Base-by-base conservation (phyloP, 2,113 vertebrate species). In the Pongo abelii region DNA sequence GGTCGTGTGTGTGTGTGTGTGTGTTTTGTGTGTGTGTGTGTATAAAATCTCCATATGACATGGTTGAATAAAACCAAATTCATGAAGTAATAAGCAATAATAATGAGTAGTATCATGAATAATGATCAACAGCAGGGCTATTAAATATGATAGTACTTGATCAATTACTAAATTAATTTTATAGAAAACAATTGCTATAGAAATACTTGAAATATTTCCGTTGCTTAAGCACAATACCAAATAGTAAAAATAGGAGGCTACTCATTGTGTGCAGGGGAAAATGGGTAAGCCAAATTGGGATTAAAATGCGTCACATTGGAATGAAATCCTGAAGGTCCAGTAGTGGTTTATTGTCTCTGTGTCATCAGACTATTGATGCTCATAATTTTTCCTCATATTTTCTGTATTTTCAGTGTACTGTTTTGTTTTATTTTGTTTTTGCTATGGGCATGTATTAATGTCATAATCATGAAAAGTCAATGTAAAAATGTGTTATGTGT, bases 131-230 rank as follows among this genome's bases (percentile, higher is more conserved):
- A 94, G 35, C 11, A 94, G 14, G 11, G n/a, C 17, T 75, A 70
- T 91, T 81, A 78, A 80, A 77, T 79, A 75, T 16, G 94, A 7
- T 93, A 74, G 1, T 91, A 70, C 22, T 83, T 93, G 17, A 75
- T 92, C 96, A 79, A 79, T 87, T 97, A 72, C 23, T 77, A 77
- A 96, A 85, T 91, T 93, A 89, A 38, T 90, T 94, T 72, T 84
- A 38, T 90, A 52, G 67, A 69, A 95, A 95, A 94, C 77, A 96
- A 93, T 89, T 64, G 67, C 25, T 80, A 9, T 64, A 57, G 16
- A 91, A 77, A 87, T 43, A 0, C 43, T 84, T 94, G 20, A 91
- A 83, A 81, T 50, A 0, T 59, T 83, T 94, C 52, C 40, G 23
- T 64, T 90, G 35, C 40, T 90, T 93, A 18, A 81, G 6, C 55